Conservation (phyloP, 1,140 invertebrate genomes). For the Drosophila micromelanica region DNA sequence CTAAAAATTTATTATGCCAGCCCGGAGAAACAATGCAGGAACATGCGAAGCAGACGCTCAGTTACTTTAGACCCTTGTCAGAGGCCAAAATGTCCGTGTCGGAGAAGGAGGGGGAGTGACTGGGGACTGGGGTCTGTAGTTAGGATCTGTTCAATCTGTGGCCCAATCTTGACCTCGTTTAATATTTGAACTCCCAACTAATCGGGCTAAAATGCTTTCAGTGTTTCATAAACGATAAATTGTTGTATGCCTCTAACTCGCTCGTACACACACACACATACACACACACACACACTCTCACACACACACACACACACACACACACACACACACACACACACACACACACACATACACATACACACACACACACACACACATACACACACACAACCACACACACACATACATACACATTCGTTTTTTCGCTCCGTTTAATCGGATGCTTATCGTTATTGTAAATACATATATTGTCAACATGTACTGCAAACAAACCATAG, state of each 20-base stretch:
- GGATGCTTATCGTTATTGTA: not conserved
- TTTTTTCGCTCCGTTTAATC: not conserved
- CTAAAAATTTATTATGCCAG: conserved; percentile 48
- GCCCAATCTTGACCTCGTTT: conserved; percentile 18
- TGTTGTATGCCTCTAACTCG: not conserved
- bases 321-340: not conserved
- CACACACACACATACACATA: not conserved
- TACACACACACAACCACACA: not conserved
- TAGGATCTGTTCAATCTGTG: not conserved
- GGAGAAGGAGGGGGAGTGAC: not conserved
- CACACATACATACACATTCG: not conserved
- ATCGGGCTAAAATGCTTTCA: conserved; percentile 70
- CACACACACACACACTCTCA: no score
- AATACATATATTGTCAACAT: not conserved
- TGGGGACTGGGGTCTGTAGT: not conserved
- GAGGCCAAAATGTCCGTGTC: not conserved
- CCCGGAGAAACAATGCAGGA: conserved; percentile 7
- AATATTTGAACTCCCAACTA: conserved; percentile 28
- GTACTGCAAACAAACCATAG: conserved; percentile 12
- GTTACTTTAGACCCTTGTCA: not conserved
- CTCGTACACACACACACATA: not conserved
- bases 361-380: not conserved
- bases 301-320: not conserved
- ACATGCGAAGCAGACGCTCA: conserved; percentile 1
- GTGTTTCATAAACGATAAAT: conserved; percentile 57